Evolutionary conservation across 2,797 vertebrate genomes (phyloP).

Genomic region (Tiaroga cobitis): DNA sequence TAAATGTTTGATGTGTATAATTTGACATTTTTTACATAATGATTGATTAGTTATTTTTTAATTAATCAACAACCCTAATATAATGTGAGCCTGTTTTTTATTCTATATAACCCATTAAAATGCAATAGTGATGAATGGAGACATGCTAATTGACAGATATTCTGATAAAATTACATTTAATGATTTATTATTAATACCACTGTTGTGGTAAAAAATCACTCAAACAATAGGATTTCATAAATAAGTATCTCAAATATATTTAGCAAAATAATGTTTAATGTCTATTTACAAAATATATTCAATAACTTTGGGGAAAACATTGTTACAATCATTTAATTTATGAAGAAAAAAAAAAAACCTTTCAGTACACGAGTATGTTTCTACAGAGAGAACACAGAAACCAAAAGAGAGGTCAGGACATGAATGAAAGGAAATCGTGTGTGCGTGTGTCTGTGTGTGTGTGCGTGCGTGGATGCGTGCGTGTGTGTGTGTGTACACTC

Average conservation of each 20-base stretch:
- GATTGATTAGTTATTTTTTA: background rate
- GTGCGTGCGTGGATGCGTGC: constrained; percentile 25
- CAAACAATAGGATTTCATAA: background rate
- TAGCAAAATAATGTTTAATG: background rate
- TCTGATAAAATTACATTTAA: background rate
- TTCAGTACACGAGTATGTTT: constrained; percentile 1
- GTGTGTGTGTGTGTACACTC: constrained; percentile 46
- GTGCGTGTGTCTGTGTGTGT: constrained; percentile 24
- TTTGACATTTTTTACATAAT: background rate
- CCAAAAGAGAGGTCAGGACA: constrained; percentile 44
- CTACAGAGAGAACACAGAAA: background rate
- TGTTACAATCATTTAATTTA: background rate
- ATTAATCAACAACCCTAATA: background rate
- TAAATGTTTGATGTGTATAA: background rate
- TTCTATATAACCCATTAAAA: background rate
- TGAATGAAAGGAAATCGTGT: background rate
- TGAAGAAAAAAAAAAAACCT: background rate
- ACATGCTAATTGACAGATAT: background rate
- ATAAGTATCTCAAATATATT: background rate
- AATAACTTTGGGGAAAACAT: background rate
- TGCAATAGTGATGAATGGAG: background rate
- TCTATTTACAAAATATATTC: background rate
- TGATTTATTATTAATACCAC: background rate
- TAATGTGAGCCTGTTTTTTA: background rate
- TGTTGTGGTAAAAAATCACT: background rate